Evolutionary conservation across 2,888 invertebrate species (phyloP).

Genomic region (Cactoblastis cactorum): DNA sequence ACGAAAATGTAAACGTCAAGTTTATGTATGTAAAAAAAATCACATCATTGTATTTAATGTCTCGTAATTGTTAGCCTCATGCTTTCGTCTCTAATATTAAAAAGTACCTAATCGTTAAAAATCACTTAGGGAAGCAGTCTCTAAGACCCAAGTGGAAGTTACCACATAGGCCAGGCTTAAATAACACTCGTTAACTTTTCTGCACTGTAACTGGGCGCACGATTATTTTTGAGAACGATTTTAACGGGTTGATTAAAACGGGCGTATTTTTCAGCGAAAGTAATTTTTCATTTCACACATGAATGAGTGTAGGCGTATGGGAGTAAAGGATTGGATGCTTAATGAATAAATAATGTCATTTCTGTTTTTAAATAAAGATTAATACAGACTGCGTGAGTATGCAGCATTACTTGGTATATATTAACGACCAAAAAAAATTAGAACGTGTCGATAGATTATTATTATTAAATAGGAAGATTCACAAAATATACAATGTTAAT

Average conservation of each 20-base stretch:
- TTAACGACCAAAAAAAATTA: too few relatives aligned
- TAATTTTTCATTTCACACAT: constrained; percentile 48
- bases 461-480: too few relatives aligned
- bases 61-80: too few relatives aligned
- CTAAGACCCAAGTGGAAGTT: neutral
- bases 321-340: constrained; percentile 1
- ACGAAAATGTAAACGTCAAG: too few relatives aligned
- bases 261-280: constrained; percentile 39
- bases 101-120: too few relatives aligned
- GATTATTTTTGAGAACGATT: constrained; percentile 66
- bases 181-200: constrained; percentile 75
- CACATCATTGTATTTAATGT: too few relatives aligned
- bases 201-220: constrained; percentile 51
- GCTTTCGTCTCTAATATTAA: too few relatives aligned
- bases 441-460: too few relatives aligned
- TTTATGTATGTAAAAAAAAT: too few relatives aligned
- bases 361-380: neutral
- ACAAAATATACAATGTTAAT: too few relatives aligned
- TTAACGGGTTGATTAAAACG: constrained; percentile 64
- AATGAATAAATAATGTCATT: constrained; percentile 14
- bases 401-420: too few relatives aligned
- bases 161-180: constrained; percentile 43
- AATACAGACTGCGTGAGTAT: too few relatives aligned
- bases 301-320: constrained; percentile 34
- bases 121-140: neutral